Base-by-base conservation (phyloP, 2,888 invertebrate genomes). In the Cosmia trapezina region DNA sequence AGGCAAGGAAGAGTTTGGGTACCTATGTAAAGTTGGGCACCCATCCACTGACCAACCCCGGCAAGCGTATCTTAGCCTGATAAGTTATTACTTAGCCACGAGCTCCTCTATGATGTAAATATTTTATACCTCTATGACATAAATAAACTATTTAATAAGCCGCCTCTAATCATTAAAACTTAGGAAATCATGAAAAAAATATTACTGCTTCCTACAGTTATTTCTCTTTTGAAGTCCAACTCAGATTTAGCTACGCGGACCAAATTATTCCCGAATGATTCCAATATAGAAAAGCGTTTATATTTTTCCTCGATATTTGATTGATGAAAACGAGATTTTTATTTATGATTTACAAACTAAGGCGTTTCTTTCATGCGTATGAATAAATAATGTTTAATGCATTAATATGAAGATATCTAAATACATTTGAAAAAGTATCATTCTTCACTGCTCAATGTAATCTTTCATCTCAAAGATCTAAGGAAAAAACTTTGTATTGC, bases 221-320 rank as follows among this genome's bases (percentile, higher is more conserved):
- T 49, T 60, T 54, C 4, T 49, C 71, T 54, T 81, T 80, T 79
- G 80, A 80, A 69, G 66, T 76, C 51, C 14, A 51, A 47, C 28
- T 45, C 54, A 62, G 63, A 49, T 69, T 53, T 22, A 61, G 7
- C 14, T 54, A 57, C 37, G 28, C 41, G 33, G 33, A 60, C 41
- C 12, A 71, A 79, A 67, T 80, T 68, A 69, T 80, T 72, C 61
- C 5, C 51, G 4, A 69, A 70, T 47, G 60, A 72, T 80, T 64
- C 67, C 69, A 56, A 61, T 59, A 67, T 6, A 28, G 3, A 60
- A 53, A 77, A 67, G 59, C 69, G 64, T 70, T 70, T 51, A 56
- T 70, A n/a, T 67, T 73, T 82, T 79, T 61, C 12, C 28, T n/a
- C 67, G 22, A 79, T 69, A 69, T 73, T 76, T 76, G 80, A 81